Base-by-base conservation (phyloP, 2,113 vertebrate species). In the Oncorhynchus mykiss region DNA sequence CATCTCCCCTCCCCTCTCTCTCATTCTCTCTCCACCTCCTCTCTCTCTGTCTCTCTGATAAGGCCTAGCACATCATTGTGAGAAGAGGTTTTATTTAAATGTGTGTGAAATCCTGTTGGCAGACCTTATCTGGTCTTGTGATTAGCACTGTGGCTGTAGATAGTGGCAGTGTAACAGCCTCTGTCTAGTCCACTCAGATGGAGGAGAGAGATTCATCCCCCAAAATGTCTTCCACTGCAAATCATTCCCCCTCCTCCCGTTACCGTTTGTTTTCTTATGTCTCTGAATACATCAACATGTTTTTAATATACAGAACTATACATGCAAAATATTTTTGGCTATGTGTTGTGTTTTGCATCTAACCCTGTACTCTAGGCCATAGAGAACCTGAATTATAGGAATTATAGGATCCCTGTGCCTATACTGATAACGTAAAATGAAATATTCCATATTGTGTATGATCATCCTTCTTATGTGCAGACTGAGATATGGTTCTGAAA, bases 61-160 rank as follows among this genome's bases (percentile, higher is more conserved):
- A 80, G 67, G 70, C 60, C 67, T 39, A 31, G 11, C 72, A 13
- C 70, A 48, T 81, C 73, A 67, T 71, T 31, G 49, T 80, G 49
- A 62, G 7, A 57, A 80, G 67, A 79, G 39, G 31, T 69, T 80
- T 85, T 71, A 82, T 86, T 86, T 71, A 82, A 86, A 83, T 86
- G 67, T 83, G 71, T 79, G 76, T 45, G 34, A 54, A 78, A 29
- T 66, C 72, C 62, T 81, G 78, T 67, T 82, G 80, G 79, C 78
- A 87, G 72, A n/a, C 54, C 54, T 83, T 88, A 86, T 88, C 84
- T 75, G 70, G 75, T 65, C 68, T 72, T 72, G 68, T 79, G 79
- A 87, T 86, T 88, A 86, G 71, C 81, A 80, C 65, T 57, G 39
- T 77, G 75, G 75, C 73, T 78, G 74, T 69, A 80, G 78, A 86